These are phyloP conservation scores for Leucophenga varia DNA, from an alignment of 1,140 invertebrate species.

Conservation along the genomic window DNA sequence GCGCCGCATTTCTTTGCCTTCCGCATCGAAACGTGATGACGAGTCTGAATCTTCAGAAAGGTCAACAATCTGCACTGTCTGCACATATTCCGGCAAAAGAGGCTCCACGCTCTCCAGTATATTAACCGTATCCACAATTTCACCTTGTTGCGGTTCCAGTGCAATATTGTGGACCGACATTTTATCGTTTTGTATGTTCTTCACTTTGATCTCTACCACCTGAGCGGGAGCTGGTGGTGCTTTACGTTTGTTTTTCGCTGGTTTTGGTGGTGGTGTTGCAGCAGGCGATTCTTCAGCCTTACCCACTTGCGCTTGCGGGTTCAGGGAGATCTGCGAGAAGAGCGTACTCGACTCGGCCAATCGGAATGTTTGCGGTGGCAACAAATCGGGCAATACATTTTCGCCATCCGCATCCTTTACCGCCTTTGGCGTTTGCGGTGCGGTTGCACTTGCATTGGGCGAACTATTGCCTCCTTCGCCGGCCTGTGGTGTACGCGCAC, in stretches of 20 bases:
- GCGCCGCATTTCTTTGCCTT: constrained; percentile 34
- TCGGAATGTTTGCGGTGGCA: constrained; percentile 60
- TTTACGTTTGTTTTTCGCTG: constrained; percentile 35
- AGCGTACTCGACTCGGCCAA: constrained; percentile 69
- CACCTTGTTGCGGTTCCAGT: constrained; percentile 39
- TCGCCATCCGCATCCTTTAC: no score
- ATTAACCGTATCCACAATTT: constrained; percentile 51
- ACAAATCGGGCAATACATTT: constrained; percentile 42
- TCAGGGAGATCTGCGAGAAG: constrained; percentile 67
- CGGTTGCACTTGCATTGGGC: constrained; percentile 16
- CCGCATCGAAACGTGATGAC: constrained; percentile 32
- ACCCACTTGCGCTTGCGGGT: constrained; percentile 1
- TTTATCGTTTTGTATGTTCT: constrained; percentile 49
- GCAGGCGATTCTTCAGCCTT: constrained; percentile 1
- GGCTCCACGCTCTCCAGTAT: constrained; percentile 52
- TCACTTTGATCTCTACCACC: constrained; percentile 48
- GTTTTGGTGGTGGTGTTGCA: constrained; percentile 19
- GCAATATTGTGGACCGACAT: constrained; percentile 52
- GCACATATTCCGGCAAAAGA: constrained; percentile 51
- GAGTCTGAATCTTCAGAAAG: constrained; percentile 50
- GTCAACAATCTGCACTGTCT: constrained; percentile 54
- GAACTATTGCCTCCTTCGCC: no score
- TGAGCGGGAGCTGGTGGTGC: constrained; percentile 32
- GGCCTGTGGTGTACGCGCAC: constrained; percentile 43
- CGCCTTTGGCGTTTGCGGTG: constrained; percentile 6